These are phyloP conservation scores for Pyrocoelia pectoralis DNA, from an alignment of 2,888 invertebrate genomes.

Conservation along the genomic window DNA sequence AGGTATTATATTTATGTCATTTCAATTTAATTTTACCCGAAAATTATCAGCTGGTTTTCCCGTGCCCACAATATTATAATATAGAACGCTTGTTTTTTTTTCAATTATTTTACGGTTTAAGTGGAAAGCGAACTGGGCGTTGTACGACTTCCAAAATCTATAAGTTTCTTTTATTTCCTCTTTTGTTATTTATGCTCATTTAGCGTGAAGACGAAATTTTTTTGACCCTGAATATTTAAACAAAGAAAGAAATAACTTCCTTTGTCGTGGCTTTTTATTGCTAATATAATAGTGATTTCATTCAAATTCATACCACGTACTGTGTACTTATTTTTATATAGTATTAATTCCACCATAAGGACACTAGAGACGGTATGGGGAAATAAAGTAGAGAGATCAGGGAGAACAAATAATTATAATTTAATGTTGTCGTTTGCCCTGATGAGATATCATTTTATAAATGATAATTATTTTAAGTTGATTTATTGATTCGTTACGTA, in stretches of 20 bases:
- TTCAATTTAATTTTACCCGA: background rate
- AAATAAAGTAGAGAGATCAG: slow-evolving; percentile 19
- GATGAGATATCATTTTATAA: slow-evolving; percentile 23
- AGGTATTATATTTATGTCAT: slow-evolving; percentile 45
- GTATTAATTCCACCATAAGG: slow-evolving; percentile 14
- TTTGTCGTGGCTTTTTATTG: slow-evolving; percentile 28
- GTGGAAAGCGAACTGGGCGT: slow-evolving; percentile 11
- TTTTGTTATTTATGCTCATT: slow-evolving; percentile 29
- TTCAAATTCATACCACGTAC: slow-evolving; percentile 29
- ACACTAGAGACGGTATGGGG: slow-evolving; percentile 20
- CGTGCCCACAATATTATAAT: slow-evolving; percentile 9
- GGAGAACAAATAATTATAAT: slow-evolving; percentile 25
- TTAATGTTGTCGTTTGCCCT: slow-evolving; percentile 37
- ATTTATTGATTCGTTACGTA: slow-evolving; percentile 3
- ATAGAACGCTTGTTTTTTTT: background rate
- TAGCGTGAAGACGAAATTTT: slow-evolving; percentile 36
- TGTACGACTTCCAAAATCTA: slow-evolving; percentile 11
- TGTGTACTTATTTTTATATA: slow-evolving; percentile 10
- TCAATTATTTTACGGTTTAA: background rate
- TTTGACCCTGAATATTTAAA: slow-evolving; percentile 41
- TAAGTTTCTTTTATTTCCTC: slow-evolving; percentile 4
- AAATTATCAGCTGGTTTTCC: slow-evolving; percentile 8
- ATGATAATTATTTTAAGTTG: slow-evolving; percentile 16
- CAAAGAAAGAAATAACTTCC: slow-evolving; percentile 34
- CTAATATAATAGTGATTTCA: slow-evolving; percentile 16